Evolutionary conservation across 2,888 invertebrate species (phyloP).

Genomic region (Sympetrum striolatum): DNA sequence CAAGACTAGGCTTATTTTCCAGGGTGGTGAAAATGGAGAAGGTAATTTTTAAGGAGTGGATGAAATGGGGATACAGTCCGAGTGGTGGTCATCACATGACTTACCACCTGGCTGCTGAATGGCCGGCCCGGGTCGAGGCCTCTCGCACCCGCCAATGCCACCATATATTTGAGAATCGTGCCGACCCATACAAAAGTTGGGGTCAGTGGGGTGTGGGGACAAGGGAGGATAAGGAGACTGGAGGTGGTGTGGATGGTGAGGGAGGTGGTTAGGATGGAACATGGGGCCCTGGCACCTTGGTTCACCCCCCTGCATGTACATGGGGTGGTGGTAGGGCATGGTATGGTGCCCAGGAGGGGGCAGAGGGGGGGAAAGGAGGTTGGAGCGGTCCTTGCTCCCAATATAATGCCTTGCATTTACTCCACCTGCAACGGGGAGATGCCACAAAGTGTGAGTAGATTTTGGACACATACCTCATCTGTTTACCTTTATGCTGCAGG

Average conservation of each 20-base stretch:
- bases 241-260: conserved; percentile 55
- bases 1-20: conserved; percentile 4
- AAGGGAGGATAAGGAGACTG: conserved; percentile 60
- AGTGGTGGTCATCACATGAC: conserved; percentile 58
- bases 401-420: conserved; percentile 50
- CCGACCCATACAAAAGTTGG: conserved; percentile 69
- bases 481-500: conserved; percentile 16
- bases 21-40: background rate
- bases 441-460: conserved; percentile 46
- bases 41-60: background rate
- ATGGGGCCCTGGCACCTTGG: background rate
- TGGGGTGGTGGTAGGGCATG: conserved; percentile 6
- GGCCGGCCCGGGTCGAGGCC: conserved; percentile 53
- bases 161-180: conserved; percentile 60
- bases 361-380: conserved; percentile 45
- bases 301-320: background rate
- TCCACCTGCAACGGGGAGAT: conserved; percentile 51
- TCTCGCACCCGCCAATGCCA: conserved; percentile 47
- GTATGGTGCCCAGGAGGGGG: conserved; percentile 32
- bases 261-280: background rate
- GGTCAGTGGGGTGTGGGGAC: conserved; percentile 60
- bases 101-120: conserved; percentile 62
- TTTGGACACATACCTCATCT: conserved; percentile 31
- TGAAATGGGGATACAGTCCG: conserved; percentile 57
- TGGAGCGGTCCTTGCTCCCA: conserved; percentile 49